phyloP scores from a whole-genome alignment of 2,888 invertebrate species.

The Aspidiotus rigidus region DNA sequence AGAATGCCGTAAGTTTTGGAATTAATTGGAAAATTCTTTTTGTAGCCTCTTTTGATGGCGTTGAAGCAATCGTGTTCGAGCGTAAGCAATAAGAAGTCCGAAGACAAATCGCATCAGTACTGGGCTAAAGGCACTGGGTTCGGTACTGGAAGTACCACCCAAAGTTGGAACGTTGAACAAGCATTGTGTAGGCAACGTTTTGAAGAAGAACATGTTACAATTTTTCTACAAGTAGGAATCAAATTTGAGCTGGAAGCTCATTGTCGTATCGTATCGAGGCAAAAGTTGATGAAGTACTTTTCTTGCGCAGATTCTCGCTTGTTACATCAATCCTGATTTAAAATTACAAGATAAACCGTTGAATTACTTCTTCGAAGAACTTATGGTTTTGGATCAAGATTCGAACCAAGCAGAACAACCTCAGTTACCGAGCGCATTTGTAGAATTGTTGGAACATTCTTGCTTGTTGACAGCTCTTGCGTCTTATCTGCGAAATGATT shows the following conservation, averaged over 20 bases:
- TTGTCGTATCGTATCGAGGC: too few relatives aligned
- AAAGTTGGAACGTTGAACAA: constrained; percentile 94
- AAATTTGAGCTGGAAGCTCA: too few relatives aligned
- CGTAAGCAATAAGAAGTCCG: constrained; percentile 45
- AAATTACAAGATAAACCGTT: constrained; percentile 38
- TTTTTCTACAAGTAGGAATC: constrained; percentile 53
- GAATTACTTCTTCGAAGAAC: constrained; percentile 18
- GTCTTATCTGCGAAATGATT: constrained; percentile 86
- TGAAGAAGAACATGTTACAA: constrained; percentile 90
- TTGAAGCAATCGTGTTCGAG: constrained; percentile 36
- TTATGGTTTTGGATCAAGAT: constrained; percentile 19
- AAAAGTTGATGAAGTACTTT: constrained; percentile 1
- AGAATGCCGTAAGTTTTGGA: not conserved
- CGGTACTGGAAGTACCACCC: constrained; percentile 89
- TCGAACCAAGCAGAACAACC: constrained; percentile 45
- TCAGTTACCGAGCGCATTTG: constrained; percentile 60
- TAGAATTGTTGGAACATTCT: constrained; percentile 68
- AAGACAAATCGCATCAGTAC: constrained; percentile 69
- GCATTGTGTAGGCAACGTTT: constrained; percentile 78
- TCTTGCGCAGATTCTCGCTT: constrained; percentile 61
- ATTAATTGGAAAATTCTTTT: not conserved
- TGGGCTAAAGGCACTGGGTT: constrained; percentile 97
- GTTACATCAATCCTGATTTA: constrained; percentile 67
- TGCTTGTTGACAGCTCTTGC: constrained; percentile 79
- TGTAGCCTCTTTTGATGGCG: constrained; percentile 26